phyloP scores from a whole-genome alignment of 1,140 invertebrate species.

The Drosophila biarmipes region DNA sequence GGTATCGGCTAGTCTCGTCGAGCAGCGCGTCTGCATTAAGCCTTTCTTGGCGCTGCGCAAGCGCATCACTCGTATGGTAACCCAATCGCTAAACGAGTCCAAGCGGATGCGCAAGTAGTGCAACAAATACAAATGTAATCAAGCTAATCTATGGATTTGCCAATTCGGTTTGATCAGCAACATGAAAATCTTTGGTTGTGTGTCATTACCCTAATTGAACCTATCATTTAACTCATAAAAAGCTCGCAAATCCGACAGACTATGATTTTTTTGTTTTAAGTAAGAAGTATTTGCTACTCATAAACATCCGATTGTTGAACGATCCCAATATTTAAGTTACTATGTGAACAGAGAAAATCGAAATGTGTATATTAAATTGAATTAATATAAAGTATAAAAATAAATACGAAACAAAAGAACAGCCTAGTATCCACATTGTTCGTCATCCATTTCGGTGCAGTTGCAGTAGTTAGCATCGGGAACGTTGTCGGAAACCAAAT shows the following conservation, averaged over 20 bases:
- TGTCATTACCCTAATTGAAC: too few species aligned
- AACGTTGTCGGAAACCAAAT: constrained; percentile 59
- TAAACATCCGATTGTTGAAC: too few species aligned
- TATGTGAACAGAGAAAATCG: background rate
- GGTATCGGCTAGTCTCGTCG: background rate
- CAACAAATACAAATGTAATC: too few species aligned
- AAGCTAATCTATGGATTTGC: too few species aligned
- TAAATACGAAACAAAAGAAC: constrained; percentile 3
- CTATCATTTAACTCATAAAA: too few species aligned
- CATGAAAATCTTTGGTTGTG: too few species aligned
- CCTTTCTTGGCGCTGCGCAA: background rate
- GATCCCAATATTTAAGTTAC: background rate
- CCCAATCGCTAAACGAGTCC: background rate
- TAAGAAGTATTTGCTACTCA: too few species aligned
- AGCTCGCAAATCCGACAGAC: too few species aligned
- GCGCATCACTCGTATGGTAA: background rate
- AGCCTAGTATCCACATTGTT: constrained; percentile 31
- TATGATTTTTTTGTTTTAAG: too few species aligned
- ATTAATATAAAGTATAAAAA: constrained; percentile 32
- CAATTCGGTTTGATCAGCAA: too few species aligned
- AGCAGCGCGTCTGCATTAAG: background rate
- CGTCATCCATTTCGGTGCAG: constrained; percentile 42
- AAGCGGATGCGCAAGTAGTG: background rate
- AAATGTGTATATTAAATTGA: background rate
- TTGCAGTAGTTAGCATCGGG: constrained; percentile 56